Evolutionary conservation across 2,113 vertebrate genomes (phyloP), one percentile per base, ranked within the genome.

Genomic region (Pelusios castaneus): DNA sequence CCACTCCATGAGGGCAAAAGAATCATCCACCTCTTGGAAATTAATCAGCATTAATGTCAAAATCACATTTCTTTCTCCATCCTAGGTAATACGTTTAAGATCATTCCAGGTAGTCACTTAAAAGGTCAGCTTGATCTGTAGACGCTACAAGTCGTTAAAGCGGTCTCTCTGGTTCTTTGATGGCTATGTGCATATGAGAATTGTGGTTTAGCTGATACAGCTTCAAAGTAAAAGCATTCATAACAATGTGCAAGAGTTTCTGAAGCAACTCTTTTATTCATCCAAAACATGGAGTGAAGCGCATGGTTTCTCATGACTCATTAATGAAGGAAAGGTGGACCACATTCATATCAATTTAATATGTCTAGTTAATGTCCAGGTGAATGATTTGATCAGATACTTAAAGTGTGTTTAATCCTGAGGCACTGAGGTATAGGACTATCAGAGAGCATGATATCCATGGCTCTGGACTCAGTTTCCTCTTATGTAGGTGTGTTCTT

Each of bases 211-310:
- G 16, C 14, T 41, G 63, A 73, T 80, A 12, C 9, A 76, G 31
- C 24, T 87, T 95, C 58, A 84, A 78, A 92, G 41, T 52, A 63
- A 41, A 92, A 77, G 41, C 54, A 41, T 89, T 76, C 27, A 6
- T 95, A 78, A 49, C 19, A 13, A 84, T 82, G 3, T 76, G 8
- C 58, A 52, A 78, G 52, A 77, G 58, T 92, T 92, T 78, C 52
- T 90, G 24, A 78, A 89, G 60, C 16, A 90, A 25, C 24, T 79
- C 24, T 82, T 94, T 92, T 70, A 34, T 56, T 93, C 81, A 89
- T 41, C 76, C 79, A 55, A 24, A 17, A 78, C 16, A n/a, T 3
- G 86, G 27, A 85, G 31, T 70, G 22, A 83, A 5, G 25, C 38
- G 38, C 47, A 3, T 16, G 2, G 49, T 10, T 84, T 88, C 4